phyloP scores from a whole-genome alignment of 2,113 vertebrate genomes.

The Chaetops frenatus region DNA sequence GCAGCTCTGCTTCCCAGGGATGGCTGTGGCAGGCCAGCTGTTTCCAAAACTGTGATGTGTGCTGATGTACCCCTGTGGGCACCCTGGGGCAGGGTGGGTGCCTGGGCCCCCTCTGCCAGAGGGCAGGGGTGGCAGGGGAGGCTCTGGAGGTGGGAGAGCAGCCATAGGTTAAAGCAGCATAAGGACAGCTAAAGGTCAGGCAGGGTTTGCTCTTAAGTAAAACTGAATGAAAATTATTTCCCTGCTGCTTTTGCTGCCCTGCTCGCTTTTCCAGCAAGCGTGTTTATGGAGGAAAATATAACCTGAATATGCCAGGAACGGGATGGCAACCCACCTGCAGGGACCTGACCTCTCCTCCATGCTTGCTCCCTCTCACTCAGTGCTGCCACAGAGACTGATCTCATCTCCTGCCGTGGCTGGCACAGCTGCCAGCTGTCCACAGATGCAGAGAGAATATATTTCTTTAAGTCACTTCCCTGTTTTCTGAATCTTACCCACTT shows the following conservation, averaged over 20 bases:
- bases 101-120: too few species aligned
- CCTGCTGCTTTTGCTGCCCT: not conserved
- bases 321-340: not conserved
- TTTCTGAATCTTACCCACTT: not conserved
- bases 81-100: not conserved
- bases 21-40: not conserved
- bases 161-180: not conserved
- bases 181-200: not conserved
- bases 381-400: not conserved
- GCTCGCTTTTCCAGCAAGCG: fast-evolving
- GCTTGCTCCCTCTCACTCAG: not conserved
- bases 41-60: not conserved
- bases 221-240: not conserved
- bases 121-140: not conserved
- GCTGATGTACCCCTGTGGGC: not conserved
- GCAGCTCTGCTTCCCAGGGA: not conserved
- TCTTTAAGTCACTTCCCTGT: not conserved
- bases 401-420: not conserved
- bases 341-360: not conserved
- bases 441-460: not conserved
- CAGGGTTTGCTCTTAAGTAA: not conserved
- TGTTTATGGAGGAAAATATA: not conserved
- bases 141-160: not conserved
- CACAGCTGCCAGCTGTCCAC: not conserved
- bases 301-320: not conserved